Percentiles rank a stretch among this genome's conserved stretches.
Conservation (phyloP, 2,797 vertebrate genomes). For the Gastrophryne carolinensis region DNA sequence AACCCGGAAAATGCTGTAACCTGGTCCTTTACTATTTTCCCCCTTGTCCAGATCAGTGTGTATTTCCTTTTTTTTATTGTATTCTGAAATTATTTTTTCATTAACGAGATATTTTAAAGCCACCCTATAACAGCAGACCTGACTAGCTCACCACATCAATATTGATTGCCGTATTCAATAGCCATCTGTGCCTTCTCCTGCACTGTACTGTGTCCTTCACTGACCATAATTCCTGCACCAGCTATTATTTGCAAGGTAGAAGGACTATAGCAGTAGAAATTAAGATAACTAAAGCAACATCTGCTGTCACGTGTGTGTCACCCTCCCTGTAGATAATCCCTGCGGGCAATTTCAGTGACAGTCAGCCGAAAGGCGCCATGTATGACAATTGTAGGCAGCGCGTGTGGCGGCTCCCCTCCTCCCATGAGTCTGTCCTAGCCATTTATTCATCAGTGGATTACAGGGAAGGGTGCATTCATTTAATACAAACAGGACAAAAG, state of each 20-base stretch:
- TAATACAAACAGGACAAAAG: neutral
- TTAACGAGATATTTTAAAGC: neutral
- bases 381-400: accelerated
- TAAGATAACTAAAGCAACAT: neutral
- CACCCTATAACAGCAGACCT: neutral
- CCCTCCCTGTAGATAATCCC: neutral
- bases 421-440: constrained; percentile 19
- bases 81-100: no score
- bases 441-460: constrained; percentile 33
- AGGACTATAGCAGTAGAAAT: neutral
- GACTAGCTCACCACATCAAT: neutral
- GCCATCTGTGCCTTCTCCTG: neutral
- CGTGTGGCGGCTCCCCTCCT: neutral
- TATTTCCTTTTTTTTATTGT: no score
- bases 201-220: neutral
- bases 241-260: neutral
- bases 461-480: constrained; percentile 1
- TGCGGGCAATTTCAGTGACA: neutral
- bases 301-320: neutral
- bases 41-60: no score
- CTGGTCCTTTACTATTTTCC: no score
- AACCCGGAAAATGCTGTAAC: no score
- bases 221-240: neutral
- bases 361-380: neutral
- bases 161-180: neutral